phyloP scores from a whole-genome alignment of 2,888 invertebrate genomes.

The Mimachlamys varia region DNA sequence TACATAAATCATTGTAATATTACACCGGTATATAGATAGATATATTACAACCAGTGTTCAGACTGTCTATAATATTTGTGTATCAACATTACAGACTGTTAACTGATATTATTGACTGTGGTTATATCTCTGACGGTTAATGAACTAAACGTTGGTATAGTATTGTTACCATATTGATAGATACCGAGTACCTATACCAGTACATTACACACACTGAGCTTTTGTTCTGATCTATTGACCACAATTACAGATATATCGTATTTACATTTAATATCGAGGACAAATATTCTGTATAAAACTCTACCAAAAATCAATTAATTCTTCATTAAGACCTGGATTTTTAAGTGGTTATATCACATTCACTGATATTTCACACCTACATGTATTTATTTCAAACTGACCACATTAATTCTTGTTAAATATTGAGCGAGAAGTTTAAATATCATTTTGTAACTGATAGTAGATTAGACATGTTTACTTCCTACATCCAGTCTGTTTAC shows the following conservation, averaged over 20 bases:
- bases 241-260: neutral
- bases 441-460: no score
- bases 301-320: neutral
- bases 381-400: no score
- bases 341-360: no score
- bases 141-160: neutral
- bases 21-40: neutral
- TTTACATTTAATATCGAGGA: neutral
- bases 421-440: no score
- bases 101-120: neutral
- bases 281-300: neutral
- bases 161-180: neutral
- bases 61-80: neutral
- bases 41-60: neutral
- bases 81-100: neutral
- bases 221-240: neutral
- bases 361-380: no score
- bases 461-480: no score
- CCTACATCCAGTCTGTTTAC: no score
- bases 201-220: neutral
- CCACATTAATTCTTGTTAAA: no score
- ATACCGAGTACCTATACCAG: neutral
- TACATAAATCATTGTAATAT: neutral
- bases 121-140: neutral
- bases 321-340: neutral